These are phyloP conservation scores for Cydia pomonella DNA, from an alignment of 1,140 invertebrate genomes.

Conservation along the genomic window DNA sequence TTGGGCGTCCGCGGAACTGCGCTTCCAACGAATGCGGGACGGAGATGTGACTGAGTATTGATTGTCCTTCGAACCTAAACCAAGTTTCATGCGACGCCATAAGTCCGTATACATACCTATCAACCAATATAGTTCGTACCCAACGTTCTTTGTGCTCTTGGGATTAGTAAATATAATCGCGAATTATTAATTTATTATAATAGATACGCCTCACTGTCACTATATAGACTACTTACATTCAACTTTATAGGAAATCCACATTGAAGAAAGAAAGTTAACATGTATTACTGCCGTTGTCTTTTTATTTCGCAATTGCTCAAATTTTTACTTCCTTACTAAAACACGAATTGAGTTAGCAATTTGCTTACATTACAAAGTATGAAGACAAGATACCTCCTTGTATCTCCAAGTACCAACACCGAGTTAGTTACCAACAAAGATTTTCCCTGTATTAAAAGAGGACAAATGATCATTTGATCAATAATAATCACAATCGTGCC, in stretches of 20 bases:
- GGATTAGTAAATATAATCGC: not conserved
- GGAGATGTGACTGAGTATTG: constrained; percentile 78
- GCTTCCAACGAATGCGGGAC: constrained; percentile 74
- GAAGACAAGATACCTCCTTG: too few species aligned
- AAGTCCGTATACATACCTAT: constrained; percentile 21
- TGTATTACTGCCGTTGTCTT: too few species aligned
- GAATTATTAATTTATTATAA: not conserved
- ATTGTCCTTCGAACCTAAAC: constrained; percentile 68
- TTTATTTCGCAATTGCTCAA: too few species aligned
- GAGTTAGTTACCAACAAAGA: not conserved
- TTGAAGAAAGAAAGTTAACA: not conserved
- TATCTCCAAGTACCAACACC: too few species aligned
- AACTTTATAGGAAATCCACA: not conserved
- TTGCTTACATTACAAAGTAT: too few species aligned
- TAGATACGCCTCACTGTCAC: not conserved
- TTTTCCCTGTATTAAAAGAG: not conserved
- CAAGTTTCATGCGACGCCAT: constrained; percentile 41
- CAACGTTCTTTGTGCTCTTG: not conserved
- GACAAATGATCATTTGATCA: constrained; percentile 3
- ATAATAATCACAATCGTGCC: not conserved
- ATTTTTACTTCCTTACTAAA: too few species aligned
- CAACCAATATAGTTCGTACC: not conserved
- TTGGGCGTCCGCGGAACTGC: constrained; percentile 71
- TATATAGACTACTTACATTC: not conserved
- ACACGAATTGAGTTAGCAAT: too few species aligned